phyloP scores from a whole-genome alignment of 2,113 vertebrate species.

The Lepisosteus oculatus region DNA sequence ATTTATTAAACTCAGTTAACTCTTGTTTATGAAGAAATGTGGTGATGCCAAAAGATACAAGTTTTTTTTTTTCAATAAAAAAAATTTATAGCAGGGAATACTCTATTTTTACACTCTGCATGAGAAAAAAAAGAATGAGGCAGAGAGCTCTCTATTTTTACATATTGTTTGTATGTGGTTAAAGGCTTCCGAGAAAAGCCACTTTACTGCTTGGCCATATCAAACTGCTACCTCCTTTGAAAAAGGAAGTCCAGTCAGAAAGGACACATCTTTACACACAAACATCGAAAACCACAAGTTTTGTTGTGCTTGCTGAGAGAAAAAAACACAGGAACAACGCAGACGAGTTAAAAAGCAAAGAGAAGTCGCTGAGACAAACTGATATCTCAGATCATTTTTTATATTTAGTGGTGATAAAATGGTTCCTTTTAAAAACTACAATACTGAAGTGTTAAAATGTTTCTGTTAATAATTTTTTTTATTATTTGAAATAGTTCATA shows the following conservation, averaged over 20 bases:
- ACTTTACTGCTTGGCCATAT: not conserved
- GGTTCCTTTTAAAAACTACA: no score
- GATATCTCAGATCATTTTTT: not conserved
- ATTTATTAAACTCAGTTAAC: no score
- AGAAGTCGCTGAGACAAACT: not conserved
- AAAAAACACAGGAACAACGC: not conserved
- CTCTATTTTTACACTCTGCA: not conserved
- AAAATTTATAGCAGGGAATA: not conserved
- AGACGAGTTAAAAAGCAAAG: not conserved
- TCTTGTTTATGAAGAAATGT: no score
- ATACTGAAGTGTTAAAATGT: no score
- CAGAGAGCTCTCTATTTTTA: not conserved
- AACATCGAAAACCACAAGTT: not conserved
- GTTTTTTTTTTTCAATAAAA: no score
- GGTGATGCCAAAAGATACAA: no score
- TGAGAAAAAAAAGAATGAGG: not conserved
- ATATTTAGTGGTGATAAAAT: no score
- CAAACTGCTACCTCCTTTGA: conserved; percentile 7
- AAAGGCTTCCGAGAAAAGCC: not conserved
- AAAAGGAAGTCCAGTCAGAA: conserved; percentile 21
- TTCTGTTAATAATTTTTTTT: no score
- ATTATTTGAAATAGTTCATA: no score
- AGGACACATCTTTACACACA: not conserved
- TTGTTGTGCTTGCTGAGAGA: not conserved
- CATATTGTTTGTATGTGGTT: conserved; percentile 3